Percentiles rank a stretch among this genome's conserved stretches.
Evolutionary conservation across 2,888 invertebrate species (phyloP).

Genomic region (Lycia hirtaria): DNA sequence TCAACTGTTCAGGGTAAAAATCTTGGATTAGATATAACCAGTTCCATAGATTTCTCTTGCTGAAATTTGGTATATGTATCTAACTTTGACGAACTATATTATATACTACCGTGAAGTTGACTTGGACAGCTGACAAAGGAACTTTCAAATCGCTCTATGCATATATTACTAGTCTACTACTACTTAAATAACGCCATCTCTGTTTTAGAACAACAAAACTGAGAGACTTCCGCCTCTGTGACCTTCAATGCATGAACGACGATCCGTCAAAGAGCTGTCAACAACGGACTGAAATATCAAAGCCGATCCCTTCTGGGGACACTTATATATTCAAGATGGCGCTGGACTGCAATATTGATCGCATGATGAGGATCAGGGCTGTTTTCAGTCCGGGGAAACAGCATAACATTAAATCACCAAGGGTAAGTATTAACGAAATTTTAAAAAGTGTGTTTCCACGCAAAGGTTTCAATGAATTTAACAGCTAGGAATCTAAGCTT

Average conservation of each 20-base stretch:
- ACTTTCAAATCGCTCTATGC: too few species aligned
- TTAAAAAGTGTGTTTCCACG: too few species aligned
- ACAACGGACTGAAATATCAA: constrained; percentile 58
- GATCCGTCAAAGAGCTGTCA: constrained; percentile 57
- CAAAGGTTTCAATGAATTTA: too few species aligned
- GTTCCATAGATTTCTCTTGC: too few species aligned
- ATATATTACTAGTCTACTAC: too few species aligned
- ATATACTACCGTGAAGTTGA: too few species aligned
- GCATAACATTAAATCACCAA: constrained; percentile 35
- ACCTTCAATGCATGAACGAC: constrained; percentile 64
- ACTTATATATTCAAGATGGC: constrained; percentile 65
- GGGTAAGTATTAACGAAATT: too few species aligned
- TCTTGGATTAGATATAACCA: too few species aligned
- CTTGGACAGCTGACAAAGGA: too few species aligned
- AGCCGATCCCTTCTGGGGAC: constrained; percentile 54
- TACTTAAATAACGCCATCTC: neutral
- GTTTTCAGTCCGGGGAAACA: constrained; percentile 57
- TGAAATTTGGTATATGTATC: neutral
- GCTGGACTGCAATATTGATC: constrained; percentile 69
- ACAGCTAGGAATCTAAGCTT: too few species aligned
- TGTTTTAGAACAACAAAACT: constrained; percentile 64
- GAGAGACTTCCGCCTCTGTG: constrained; percentile 73
- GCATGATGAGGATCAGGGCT: constrained; percentile 63
- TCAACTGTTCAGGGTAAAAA: too few species aligned
- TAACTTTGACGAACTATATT: too few species aligned